phyloP scores from a whole-genome alignment of 2,113 vertebrate genomes.

The Neolamprologus cancellatus region DNA sequence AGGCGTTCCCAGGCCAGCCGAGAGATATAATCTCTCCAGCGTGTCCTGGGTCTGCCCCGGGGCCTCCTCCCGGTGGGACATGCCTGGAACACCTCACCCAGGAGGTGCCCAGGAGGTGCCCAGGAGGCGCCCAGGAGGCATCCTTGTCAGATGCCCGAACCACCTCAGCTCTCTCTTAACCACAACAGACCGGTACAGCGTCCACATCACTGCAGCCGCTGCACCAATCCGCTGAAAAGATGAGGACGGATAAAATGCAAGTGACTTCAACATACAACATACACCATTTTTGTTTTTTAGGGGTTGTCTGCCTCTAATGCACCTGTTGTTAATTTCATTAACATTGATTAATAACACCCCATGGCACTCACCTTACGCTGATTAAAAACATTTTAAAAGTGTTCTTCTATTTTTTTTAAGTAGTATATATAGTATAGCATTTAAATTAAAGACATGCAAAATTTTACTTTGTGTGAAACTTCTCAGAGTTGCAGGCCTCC shows the following conservation, averaged over 20 bases:
- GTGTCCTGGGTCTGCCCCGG: too few species aligned
- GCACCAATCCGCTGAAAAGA: background rate
- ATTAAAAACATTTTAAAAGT: background rate
- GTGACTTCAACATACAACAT: background rate
- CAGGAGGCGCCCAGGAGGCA: too few species aligned
- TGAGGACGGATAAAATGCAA: background rate
- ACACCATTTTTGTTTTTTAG: background rate
- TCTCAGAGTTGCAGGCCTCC: background rate
- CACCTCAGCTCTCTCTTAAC: rapidly evolving
- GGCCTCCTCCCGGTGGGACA: too few species aligned
- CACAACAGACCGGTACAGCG: rapidly evolving
- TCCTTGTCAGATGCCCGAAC: too few species aligned
- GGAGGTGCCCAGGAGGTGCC: too few species aligned
- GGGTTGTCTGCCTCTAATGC: background rate
- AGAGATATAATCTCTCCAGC: too few species aligned
- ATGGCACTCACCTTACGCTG: background rate
- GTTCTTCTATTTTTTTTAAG: background rate
- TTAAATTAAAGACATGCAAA: background rate
- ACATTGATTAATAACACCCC: background rate
- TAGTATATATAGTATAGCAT: background rate
- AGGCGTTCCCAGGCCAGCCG: too few species aligned
- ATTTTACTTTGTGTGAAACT: background rate
- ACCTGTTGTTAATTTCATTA: background rate
- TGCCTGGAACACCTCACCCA: too few species aligned
- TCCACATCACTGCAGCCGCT: background rate